Base-by-base conservation (phyloP, 2,113 vertebrate species). In the Geococcyx californianus region DNA sequence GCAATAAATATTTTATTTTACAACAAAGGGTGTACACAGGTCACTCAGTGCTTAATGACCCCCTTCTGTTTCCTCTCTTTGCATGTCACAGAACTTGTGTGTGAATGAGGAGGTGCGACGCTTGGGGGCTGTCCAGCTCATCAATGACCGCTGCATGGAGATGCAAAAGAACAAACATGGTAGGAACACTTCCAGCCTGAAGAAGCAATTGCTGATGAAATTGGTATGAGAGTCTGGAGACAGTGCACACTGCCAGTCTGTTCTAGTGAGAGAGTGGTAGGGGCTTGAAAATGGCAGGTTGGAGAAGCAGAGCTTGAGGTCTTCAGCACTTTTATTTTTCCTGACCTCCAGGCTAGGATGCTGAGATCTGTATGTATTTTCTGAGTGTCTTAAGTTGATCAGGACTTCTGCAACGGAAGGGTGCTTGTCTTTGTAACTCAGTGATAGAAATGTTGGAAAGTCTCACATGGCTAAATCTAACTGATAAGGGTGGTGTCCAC, bases 91-190 rank as follows among this genome's bases (percentile, higher is more conserved):
- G 99, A 99, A 98, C 95, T 97, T 99, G 66, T 99, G 99, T 92
- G 96, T 99, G 77, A 99, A 99, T 2, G 98, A 99, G 81, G 99
- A 99, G 3, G 99, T 99, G 88, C 98, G 47, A 10, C 92, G 59
- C 34, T 93, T 99, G 80, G 97, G 98, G 34, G 98, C 98, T 36
- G 95, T 98, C 59, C 99, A 99, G 90, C 98, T 98, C 69, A 99
- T 99, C 94, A 99, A 99, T 4, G 99, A 99, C 91, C 98, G 98
- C 93, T 99, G 99, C 94, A 87, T 98, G 97, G 99, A 99, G 97
- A 98, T 99, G 98, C 99, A 99, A 83, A 99, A 99, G 97, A 98
- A 98, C 97, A 99, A 98, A 93, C 98, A 97, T 0, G 98, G 99
- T 99, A 96, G 79, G 98, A 80, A 11, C 7, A 2, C 45, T 64